Base-by-base conservation (phyloP, 2,113 vertebrate species). In the Python bivittatus region DNA sequence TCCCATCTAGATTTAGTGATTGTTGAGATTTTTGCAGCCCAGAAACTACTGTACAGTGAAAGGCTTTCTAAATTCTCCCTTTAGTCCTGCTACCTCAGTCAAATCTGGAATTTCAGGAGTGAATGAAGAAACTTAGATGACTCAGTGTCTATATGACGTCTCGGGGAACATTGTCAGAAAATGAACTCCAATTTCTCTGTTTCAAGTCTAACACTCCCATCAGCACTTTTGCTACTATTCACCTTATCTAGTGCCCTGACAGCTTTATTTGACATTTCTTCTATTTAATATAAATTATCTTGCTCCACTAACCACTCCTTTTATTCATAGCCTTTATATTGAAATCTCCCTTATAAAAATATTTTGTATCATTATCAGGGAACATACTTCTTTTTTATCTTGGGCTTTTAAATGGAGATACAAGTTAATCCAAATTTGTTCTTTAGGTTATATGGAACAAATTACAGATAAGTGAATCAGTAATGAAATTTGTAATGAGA, bases 401-500 rank as follows among this genome's bases (percentile, higher is more conserved):
- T 97, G 97, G 95, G 94, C 93, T 97, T 97, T 97, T 96, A 97
- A 72, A 98, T 97, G 97, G 97, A 96, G 96, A 97, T 97, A 97
- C 64, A 98, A 98, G 97, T 97, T 97, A 97, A 97, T 98, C 96
- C 96, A 97, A 97, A 98, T 98, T 98, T 97, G 97, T 98, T 98
- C 97, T 97, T 98, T 97, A 98, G 97, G 97, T 98, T 98, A 97
- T 97, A 97, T 96, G 96, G 97, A 97, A 98, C 97, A 98, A 98
- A 98, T 98, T 98, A 96, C 97, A 97, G 97, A 98, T 98, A 98
- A 98, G 97, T 98, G 98, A 98, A 97, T 98, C 97, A 96, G 97
- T 98, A 98, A 98, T 98, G 98, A 98, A 98, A 98, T 98, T 98
- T 98, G 96, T 98, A 98, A 98, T 97, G 97, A 97, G 97, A 98